Evolutionary conservation across 1,140 invertebrate genomes (phyloP).

Genomic region (Diploscapter pachys): DNA sequence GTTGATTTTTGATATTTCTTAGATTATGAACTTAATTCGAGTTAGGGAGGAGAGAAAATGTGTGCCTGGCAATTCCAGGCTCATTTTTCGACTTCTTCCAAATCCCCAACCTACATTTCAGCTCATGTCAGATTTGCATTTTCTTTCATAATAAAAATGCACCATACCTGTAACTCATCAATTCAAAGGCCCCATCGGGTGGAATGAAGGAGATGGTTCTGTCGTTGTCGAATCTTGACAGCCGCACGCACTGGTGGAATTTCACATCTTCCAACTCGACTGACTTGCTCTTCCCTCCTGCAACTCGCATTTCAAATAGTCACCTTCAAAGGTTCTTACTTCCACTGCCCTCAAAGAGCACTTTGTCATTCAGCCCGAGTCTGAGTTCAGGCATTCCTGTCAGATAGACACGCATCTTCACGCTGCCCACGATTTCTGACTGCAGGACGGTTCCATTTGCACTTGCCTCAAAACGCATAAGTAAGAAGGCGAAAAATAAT

Average conservation of each 20-base stretch:
- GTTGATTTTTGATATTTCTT: too few species aligned
- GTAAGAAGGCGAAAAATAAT: constrained; percentile 21
- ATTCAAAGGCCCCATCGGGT: constrained; percentile 66
- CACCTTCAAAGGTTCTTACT: constrained; percentile 62
- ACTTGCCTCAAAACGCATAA: constrained; percentile 70
- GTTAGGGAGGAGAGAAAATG: too few species aligned
- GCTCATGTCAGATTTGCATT: too few species aligned
- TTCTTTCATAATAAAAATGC: not conserved
- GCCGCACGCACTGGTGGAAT: constrained; percentile 66
- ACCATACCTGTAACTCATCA: constrained; percentile 64
- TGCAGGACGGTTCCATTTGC: constrained; percentile 94
- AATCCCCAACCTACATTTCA: too few species aligned
- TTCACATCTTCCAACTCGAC: constrained; percentile 67
- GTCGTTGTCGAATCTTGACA: constrained; percentile 66
- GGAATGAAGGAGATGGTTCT: constrained; percentile 66
- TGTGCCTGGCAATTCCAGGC: too few species aligned
- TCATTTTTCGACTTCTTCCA: too few species aligned
- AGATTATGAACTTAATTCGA: too few species aligned
- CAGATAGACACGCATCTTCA: constrained; percentile 98
- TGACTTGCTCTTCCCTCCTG: constrained; percentile 59
- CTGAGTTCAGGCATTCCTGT: constrained; percentile 98
- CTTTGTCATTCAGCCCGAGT: constrained; percentile 97
- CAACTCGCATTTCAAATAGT: not conserved
- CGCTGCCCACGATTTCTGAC: constrained; percentile 98
- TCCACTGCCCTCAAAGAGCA: constrained; percentile 95